These are phyloP conservation scores for Planococcus citri DNA, from an alignment of 1,140 invertebrate genomes.

Conservation along the genomic window DNA sequence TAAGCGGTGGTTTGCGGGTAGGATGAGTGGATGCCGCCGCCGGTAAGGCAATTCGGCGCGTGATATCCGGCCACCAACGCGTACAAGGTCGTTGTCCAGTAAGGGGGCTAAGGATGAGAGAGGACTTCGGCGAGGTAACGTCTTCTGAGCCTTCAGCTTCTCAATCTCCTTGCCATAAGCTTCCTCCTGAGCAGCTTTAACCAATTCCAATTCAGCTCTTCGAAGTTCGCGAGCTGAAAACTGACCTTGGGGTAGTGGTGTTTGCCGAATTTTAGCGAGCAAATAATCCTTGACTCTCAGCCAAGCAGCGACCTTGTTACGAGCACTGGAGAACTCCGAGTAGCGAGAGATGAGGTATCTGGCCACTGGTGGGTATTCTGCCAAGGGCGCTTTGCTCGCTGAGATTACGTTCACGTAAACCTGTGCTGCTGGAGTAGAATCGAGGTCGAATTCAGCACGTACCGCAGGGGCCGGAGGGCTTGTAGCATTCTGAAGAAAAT, in stretches of 20 bases:
- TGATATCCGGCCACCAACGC: constrained; percentile 27
- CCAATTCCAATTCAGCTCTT: neutral
- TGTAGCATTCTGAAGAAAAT: neutral
- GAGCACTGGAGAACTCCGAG: neutral
- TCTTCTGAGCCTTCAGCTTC: neutral
- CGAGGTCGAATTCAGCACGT: too few species aligned
- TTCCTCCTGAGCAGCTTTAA: neutral
- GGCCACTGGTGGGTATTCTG: too few species aligned
- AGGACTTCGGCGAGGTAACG: neutral
- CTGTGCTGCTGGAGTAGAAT: too few species aligned
- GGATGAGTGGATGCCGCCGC: constrained; percentile 26
- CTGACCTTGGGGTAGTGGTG: neutral
- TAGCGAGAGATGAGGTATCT: too few species aligned
- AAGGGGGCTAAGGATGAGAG: constrained; percentile 19
- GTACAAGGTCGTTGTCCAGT: constrained; percentile 21
- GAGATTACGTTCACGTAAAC: too few species aligned
- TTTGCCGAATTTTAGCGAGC: neutral
- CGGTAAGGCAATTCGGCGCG: constrained; percentile 22
- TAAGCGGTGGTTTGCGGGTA: constrained; percentile 20
- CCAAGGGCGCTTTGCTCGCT: too few species aligned
- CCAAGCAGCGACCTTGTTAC: neutral
- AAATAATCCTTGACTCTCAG: neutral
- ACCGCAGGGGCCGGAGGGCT: too few species aligned
- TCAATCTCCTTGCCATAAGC: neutral
- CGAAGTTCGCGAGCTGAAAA: neutral